Evolutionary conservation across 2,113 vertebrate genomes (phyloP).

Genomic region (Pelobates fuscus): DNA sequence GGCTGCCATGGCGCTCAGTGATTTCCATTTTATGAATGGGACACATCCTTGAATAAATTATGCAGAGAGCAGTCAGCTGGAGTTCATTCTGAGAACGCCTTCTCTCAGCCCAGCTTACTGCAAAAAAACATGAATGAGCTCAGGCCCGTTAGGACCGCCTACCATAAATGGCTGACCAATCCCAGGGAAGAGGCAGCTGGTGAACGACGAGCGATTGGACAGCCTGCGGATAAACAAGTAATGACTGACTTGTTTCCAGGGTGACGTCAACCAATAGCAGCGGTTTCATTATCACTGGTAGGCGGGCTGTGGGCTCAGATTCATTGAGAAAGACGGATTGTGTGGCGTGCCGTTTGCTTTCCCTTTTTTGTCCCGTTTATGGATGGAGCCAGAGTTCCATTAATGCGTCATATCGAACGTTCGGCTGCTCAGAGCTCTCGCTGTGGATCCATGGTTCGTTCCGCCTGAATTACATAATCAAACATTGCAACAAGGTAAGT

Average conservation of each 20-base stretch:
- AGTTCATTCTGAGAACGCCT: neutral
- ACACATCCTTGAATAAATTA: neutral
- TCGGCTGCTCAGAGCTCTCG: neutral
- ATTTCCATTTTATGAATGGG: slow-evolving; percentile 5
- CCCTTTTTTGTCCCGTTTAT: slow-evolving; percentile 3
- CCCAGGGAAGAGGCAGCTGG: neutral
- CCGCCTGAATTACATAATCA: neutral
- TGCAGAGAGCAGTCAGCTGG: neutral
- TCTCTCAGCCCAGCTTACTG: neutral
- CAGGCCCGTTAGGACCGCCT: neutral
- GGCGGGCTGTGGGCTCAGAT: neutral
- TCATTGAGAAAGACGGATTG: slow-evolving; percentile 1
- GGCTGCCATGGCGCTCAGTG: neutral
- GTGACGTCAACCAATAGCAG: neutral
- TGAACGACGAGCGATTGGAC: neutral
- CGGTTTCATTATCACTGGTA: neutral
- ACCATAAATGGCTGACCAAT: neutral
- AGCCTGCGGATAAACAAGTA: neutral
- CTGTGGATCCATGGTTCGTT: neutral
- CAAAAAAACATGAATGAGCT: slow-evolving; percentile 1
- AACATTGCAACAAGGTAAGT: no score
- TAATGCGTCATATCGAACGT: neutral
- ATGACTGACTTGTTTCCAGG: neutral
- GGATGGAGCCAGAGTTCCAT: neutral
- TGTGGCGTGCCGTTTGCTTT: neutral